These are phyloP conservation scores for Antennarius maculatus DNA, from an alignment of 2,797 vertebrate species.

Conservation along the genomic window DNA sequence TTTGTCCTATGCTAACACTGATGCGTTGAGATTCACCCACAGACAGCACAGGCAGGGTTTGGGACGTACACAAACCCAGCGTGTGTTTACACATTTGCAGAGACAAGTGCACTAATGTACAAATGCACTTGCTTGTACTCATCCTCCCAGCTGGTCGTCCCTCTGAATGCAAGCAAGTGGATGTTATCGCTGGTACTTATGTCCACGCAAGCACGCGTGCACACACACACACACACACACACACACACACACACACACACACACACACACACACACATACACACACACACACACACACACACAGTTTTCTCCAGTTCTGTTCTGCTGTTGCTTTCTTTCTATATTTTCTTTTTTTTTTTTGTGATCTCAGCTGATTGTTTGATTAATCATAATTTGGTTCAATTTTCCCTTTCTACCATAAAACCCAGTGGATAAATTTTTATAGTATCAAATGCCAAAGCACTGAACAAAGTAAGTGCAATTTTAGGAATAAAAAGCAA, in stretches of 20 bases:
- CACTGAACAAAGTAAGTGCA: slow-evolving; percentile 55
- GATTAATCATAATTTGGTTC: too few species aligned
- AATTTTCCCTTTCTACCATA: neutral
- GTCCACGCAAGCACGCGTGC: slow-evolving; percentile 19
- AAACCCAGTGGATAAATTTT: slow-evolving; percentile 38
- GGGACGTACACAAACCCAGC: slow-evolving; percentile 28
- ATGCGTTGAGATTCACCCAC: slow-evolving; percentile 47
- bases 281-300: too few species aligned
- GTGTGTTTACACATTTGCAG: slow-evolving; percentile 9
- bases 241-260: neutral
- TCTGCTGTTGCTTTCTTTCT: slow-evolving; percentile 10
- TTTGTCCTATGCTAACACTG: slow-evolving; percentile 71
- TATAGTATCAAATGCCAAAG: slow-evolving; percentile 52
- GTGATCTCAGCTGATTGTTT: slow-evolving; percentile 48
- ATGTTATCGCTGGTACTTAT: slow-evolving; percentile 57
- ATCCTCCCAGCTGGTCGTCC: slow-evolving; percentile 58
- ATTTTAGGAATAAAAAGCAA: slow-evolving; percentile 28
- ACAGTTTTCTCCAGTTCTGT: slow-evolving; percentile 1
- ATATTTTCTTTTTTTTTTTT: slow-evolving; percentile 1
- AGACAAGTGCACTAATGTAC: slow-evolving; percentile 32
- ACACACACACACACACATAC: too few species aligned
- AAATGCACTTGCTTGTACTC: slow-evolving; percentile 48
- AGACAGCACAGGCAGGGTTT: neutral
- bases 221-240: slow-evolving; percentile 25
- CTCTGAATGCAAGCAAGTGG: slow-evolving; percentile 61